phyloP scores from a whole-genome alignment of 2,888 invertebrate genomes.

The Acleris cristana region DNA sequence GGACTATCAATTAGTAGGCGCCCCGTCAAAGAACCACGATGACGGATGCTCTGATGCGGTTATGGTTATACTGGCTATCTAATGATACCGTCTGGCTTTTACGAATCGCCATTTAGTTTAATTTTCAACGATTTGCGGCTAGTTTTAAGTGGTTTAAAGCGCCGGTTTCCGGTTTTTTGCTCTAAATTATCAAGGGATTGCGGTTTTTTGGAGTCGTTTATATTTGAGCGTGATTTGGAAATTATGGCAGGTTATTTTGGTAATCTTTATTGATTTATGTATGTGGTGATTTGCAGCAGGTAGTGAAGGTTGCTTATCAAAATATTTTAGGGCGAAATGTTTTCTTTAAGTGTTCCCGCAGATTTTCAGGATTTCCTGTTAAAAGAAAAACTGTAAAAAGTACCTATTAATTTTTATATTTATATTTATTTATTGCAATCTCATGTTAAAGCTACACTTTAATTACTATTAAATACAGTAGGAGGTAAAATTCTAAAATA shows the following conservation, averaged over 20 bases:
- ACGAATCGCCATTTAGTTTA: slow-evolving; percentile 47
- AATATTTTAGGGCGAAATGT: too few relatives aligned
- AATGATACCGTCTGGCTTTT: slow-evolving; percentile 48
- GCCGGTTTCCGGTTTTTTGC: slow-evolving; percentile 48
- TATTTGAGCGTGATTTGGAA: slow-evolving; percentile 25
- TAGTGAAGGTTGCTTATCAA: too few relatives aligned
- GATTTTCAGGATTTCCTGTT: too few relatives aligned
- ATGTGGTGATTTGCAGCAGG: too few relatives aligned
- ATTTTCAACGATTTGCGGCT: slow-evolving; percentile 50
- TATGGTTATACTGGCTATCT: slow-evolving; percentile 31
- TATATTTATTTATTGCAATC: too few relatives aligned
- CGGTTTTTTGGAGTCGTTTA: slow-evolving; percentile 20
- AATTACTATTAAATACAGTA: too few relatives aligned
- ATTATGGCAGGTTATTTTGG: slow-evolving; percentile 7
- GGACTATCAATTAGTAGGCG: slow-evolving; percentile 80
- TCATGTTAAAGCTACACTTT: too few relatives aligned
- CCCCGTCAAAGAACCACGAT: slow-evolving; percentile 51
- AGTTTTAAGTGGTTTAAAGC: slow-evolving; percentile 47
- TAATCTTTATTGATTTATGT: slow-evolving; percentile 8
- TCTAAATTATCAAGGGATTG: slow-evolving; percentile 39
- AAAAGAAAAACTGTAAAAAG: too few relatives aligned
- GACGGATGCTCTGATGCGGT: slow-evolving; percentile 59
- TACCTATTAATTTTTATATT: too few relatives aligned
- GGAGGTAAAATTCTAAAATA: too few relatives aligned
- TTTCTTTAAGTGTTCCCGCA: too few relatives aligned